Evolutionary conservation across 2,113 vertebrate genomes (phyloP).

Genomic region (Semnornis frantzii): DNA sequence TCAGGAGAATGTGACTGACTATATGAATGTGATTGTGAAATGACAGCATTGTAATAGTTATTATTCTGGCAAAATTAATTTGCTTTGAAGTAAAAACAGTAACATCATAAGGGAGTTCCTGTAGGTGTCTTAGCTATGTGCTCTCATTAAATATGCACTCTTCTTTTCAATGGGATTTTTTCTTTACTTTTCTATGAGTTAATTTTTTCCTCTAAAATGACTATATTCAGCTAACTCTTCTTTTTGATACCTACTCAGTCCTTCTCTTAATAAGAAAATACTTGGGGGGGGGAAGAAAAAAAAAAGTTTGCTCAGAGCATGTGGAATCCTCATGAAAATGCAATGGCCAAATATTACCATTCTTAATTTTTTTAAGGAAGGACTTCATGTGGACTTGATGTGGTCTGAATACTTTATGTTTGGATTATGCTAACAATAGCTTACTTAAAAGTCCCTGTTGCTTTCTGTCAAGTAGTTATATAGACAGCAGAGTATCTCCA

Average conservation of each 20-base stretch:
- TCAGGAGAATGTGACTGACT: not conserved
- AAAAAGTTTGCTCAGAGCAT: not conserved
- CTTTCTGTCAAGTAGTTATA: constrained; percentile 38
- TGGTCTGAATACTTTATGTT: constrained; percentile 3
- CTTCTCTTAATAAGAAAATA: not conserved
- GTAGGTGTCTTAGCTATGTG: not conserved
- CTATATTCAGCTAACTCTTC: not conserved
- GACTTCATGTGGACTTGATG: not conserved
- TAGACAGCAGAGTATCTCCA: not conserved
- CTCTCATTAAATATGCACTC: not conserved
- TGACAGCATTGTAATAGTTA: not conserved
- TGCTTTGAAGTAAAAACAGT: not conserved
- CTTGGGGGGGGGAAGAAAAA: not conserved
- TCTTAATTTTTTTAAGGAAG: constrained; percentile 14
- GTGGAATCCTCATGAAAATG: not conserved
- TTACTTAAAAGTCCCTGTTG: constrained; percentile 25
- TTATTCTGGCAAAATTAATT: not conserved
- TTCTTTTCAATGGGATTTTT: accelerated
- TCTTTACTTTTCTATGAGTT: not conserved
- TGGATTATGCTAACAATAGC: constrained; percentile 8
- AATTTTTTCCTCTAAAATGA: not conserved
- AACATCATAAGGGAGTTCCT: not conserved
- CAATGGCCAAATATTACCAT: not conserved
- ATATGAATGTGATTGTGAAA: not conserved
- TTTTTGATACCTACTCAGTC: not conserved